Evolutionary conservation across 2,888 invertebrate genomes (phyloP).

Genomic region (Luffia ferchaultella): DNA sequence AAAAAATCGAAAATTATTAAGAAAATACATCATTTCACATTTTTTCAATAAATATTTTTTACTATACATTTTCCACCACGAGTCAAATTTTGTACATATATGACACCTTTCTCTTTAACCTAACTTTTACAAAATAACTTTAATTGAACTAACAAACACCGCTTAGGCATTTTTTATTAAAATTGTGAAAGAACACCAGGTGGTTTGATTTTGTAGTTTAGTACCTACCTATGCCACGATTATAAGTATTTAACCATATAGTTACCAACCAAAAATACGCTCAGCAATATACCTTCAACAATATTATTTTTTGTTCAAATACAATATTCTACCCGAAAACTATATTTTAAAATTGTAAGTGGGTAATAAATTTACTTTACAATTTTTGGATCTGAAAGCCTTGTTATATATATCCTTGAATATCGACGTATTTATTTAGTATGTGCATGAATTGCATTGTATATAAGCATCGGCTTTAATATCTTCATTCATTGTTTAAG

Average conservation of each 20-base stretch:
- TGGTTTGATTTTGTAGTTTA: constrained; percentile 65
- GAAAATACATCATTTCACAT: background rate
- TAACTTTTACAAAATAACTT: constrained; percentile 1
- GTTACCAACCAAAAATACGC: background rate
- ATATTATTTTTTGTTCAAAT: background rate
- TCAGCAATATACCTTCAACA: background rate
- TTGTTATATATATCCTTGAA: background rate
- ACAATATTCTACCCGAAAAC: background rate
- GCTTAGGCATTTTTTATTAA: constrained; percentile 51
- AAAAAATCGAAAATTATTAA: background rate
- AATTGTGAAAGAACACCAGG: constrained; percentile 53
- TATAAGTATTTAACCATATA: background rate
- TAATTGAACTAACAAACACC: constrained; percentile 43
- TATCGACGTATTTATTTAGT: constrained; percentile 15
- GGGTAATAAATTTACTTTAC: too few species aligned
- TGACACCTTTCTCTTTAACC: background rate
- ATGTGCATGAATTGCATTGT: constrained; percentile 60
- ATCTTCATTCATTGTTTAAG: constrained; percentile 17
- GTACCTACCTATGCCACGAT: constrained; percentile 39
- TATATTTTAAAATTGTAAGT: background rate
- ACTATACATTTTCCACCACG: background rate
- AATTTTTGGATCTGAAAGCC: background rate
- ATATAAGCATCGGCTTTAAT: constrained; percentile 28
- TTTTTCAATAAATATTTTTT: background rate
- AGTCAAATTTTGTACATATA: background rate